Percentiles rank a stretch among this genome's conserved stretches.
Conservation (phyloP, 37 sponge, comb jelly and placozoan species). For the Aplysina aerophoba region DNA sequence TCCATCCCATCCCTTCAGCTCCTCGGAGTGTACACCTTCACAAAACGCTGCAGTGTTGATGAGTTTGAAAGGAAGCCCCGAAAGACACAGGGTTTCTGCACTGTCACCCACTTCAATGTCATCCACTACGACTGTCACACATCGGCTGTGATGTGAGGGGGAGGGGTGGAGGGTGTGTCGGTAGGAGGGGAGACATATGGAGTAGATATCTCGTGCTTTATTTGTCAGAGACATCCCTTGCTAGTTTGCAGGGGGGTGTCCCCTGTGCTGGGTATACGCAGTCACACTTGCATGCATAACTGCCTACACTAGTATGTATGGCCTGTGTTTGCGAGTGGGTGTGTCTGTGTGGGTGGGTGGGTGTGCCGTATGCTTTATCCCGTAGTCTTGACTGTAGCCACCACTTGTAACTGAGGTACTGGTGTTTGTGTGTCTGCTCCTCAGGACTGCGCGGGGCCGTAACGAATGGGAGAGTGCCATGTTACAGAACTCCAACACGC, state of each 20-base stretch:
- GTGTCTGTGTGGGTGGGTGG: too few species aligned
- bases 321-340: too few species aligned
- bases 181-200: neutral
- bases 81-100: constrained; percentile 79
- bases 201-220: too few species aligned
- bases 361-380: too few species aligned
- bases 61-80: constrained; percentile 90
- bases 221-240: too few species aligned
- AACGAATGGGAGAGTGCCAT: constrained; percentile 97
- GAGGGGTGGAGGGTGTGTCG: neutral
- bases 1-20: constrained; percentile 36
- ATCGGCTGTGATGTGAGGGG: constrained; percentile 79
- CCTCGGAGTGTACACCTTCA: constrained; percentile 93
- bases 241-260: too few species aligned
- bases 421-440: neutral
- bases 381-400: too few species aligned
- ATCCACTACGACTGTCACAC: constrained; percentile 93
- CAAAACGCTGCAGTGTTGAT: constrained; percentile 77
- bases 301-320: too few species aligned
- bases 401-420: too few species aligned
- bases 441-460: constrained; percentile 72
- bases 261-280: too few species aligned
- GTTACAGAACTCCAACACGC: constrained; percentile 92
- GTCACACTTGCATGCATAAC: too few species aligned
- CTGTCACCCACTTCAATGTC: constrained; percentile 94